A percentile compares a stretch with the other conserved stretches of the same genome.
These are phyloP conservation scores for Serripes groenlandicus DNA, from an alignment of 2,888 invertebrate genomes.

Conservation along the genomic window DNA sequence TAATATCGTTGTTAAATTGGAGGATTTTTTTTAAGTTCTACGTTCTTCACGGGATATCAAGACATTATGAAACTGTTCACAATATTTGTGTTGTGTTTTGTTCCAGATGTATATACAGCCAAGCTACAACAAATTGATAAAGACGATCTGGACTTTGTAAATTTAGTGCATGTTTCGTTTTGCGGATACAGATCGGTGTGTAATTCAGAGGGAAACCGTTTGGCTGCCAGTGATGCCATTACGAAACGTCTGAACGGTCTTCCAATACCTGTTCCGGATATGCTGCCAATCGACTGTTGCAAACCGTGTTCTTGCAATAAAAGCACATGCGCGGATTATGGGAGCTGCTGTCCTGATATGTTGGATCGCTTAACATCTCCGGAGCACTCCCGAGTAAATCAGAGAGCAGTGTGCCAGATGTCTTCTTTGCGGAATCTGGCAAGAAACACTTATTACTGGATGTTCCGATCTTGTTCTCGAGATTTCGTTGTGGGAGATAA, in stretches of 20 bases:
- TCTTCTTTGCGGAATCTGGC: not conserved
- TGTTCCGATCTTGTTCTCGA: not conserved
- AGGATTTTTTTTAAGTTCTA: too few species aligned
- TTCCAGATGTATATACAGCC: not conserved
- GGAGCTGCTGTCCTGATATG: conserved; percentile 10
- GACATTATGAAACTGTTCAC: not conserved
- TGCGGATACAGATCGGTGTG: not conserved
- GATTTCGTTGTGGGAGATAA: not conserved
- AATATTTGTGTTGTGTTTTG: not conserved
- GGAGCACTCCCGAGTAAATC: not conserved
- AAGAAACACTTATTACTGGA: not conserved
- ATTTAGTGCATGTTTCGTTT: not conserved
- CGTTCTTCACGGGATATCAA: too few species aligned
- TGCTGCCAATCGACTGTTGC: not conserved
- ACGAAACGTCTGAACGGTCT: not conserved
- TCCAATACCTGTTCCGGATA: not conserved
- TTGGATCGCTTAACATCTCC: not conserved
- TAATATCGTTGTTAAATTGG: too few species aligned
- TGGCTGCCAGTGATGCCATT: not conserved
- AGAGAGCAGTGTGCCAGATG: not conserved
- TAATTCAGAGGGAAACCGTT: not conserved
- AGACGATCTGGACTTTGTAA: not conserved
- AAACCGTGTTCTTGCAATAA: not conserved
- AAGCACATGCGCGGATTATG: not conserved
- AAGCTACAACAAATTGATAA: not conserved